A percentile compares a stretch with the other conserved stretches of the same genome.
Conservation (phyloP, 2,888 invertebrate genomes). For the Clusia tigrina region DNA sequence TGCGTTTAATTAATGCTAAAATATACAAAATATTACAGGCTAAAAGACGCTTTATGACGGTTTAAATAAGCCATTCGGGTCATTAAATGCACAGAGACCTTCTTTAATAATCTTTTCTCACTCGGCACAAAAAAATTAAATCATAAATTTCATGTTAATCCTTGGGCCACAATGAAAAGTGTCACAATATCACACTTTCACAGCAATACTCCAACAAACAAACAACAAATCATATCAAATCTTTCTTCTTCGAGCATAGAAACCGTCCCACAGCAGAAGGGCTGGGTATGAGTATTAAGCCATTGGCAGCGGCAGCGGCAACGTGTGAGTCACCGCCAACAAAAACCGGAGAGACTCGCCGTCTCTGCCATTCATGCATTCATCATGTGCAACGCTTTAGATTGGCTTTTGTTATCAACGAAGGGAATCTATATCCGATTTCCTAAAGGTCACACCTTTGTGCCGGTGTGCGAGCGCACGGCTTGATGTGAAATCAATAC, state of each 20-base stretch:
- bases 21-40: too few relatives aligned
- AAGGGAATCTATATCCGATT: constrained; percentile 15
- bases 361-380: not conserved
- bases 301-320: not conserved
- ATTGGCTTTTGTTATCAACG: constrained; percentile 22
- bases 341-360: constrained; percentile 7
- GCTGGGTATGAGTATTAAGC: not conserved
- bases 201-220: constrained; percentile 39
- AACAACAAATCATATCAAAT: constrained; percentile 40
- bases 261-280: constrained; percentile 25
- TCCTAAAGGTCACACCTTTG: constrained; percentile 9
- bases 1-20: too few relatives aligned
- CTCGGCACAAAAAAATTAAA: too few relatives aligned
- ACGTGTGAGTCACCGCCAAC: constrained; percentile 6
- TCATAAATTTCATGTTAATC: constrained; percentile 48
- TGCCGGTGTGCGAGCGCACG: not conserved
- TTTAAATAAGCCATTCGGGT: too few relatives aligned
- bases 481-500: constrained; percentile 27
- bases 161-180: constrained; percentile 53
- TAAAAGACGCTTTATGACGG: too few relatives aligned
- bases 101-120: too few relatives aligned
- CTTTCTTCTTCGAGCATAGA: constrained; percentile 38
- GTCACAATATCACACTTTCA: constrained; percentile 60
- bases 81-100: too few relatives aligned
- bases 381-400: not conserved